These are phyloP conservation scores for Pachycephus smyrnensis DNA, from an alignment of 2,888 invertebrate genomes.

Conservation along the genomic window DNA sequence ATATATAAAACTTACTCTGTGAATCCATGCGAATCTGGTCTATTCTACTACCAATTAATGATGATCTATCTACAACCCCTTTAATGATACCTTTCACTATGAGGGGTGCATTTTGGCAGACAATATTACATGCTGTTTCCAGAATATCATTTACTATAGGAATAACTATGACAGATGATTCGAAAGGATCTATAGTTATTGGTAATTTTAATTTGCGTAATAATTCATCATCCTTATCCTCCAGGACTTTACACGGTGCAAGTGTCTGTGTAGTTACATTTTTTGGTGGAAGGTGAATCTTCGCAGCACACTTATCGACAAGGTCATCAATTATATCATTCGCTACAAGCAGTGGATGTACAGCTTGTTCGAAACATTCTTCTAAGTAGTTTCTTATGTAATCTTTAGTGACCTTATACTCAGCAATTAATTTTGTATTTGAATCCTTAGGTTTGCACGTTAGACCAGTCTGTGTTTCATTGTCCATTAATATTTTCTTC, in stretches of 20 bases:
- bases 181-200: constrained; percentile 37
- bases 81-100: constrained; percentile 21
- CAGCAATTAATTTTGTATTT: constrained; percentile 37
- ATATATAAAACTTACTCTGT: constrained; percentile 27
- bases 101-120: constrained; percentile 25
- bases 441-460: constrained; percentile 44
- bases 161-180: constrained; percentile 32
- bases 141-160: constrained; percentile 34
- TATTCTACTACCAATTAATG: constrained; percentile 27
- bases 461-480: constrained; percentile 40
- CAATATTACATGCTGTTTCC: constrained; percentile 10
- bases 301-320: constrained; percentile 30
- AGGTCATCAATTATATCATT: constrained; percentile 40
- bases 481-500: constrained; percentile 32
- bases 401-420: constrained; percentile 31
- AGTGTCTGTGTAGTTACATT: constrained; percentile 38
- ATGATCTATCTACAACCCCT: constrained; percentile 20
- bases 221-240: constrained; percentile 40
- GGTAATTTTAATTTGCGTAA: constrained; percentile 33
- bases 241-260: constrained; percentile 28
- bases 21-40: constrained; percentile 26
- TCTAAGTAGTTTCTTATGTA: constrained; percentile 28
- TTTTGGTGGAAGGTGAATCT: constrained; percentile 29
- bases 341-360: constrained; percentile 24
- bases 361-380: constrained; percentile 31